phyloP scores from a whole-genome alignment of 2,797 vertebrate species.

The Pseudochaenichthys georgianus region DNA sequence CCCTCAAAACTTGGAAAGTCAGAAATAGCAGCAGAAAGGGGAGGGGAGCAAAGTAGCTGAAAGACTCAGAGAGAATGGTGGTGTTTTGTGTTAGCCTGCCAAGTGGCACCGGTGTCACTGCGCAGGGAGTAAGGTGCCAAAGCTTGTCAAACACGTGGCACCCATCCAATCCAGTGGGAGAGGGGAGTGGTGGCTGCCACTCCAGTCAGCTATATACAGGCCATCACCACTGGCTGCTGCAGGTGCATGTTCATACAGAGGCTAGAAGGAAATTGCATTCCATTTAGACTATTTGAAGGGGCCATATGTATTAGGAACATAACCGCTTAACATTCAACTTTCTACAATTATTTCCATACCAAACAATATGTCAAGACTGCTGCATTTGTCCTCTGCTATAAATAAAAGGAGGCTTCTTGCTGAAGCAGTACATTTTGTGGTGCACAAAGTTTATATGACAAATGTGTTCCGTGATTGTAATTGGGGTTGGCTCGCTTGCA shows the following conservation, averaged over 20 bases:
- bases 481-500: slow-evolving; percentile 60
- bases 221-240: neutral
- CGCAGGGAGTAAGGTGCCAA: slow-evolving; percentile 55
- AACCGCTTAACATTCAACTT: slow-evolving; percentile 41
- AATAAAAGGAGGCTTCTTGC: slow-evolving; percentile 62
- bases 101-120: slow-evolving; percentile 53
- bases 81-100: slow-evolving; percentile 45
- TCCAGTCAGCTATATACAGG: slow-evolving; percentile 49
- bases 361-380: slow-evolving; percentile 38
- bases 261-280: slow-evolving; percentile 18
- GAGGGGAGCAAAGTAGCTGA: slow-evolving; percentile 45
- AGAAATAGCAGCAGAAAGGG: slow-evolving; percentile 48
- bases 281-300: neutral
- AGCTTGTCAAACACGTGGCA: slow-evolving; percentile 68
- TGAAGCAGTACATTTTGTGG: slow-evolving; percentile 53
- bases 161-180: slow-evolving; percentile 60
- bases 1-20: slow-evolving; percentile 43
- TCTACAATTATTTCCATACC: slow-evolving; percentile 26
- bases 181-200: slow-evolving; percentile 43
- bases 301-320: slow-evolving; percentile 29
- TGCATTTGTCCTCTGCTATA: slow-evolving; percentile 43
- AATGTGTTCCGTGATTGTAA: slow-evolving; percentile 73
- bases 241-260: slow-evolving; percentile 7
- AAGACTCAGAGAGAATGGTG: slow-evolving; percentile 42
- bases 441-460: slow-evolving; percentile 69